A percentile compares a stretch with the other conserved stretches of the same genome.
These are phyloP conservation scores for Lophius americanus DNA, from an alignment of 2,797 vertebrate genomes.

Conservation along the genomic window DNA sequence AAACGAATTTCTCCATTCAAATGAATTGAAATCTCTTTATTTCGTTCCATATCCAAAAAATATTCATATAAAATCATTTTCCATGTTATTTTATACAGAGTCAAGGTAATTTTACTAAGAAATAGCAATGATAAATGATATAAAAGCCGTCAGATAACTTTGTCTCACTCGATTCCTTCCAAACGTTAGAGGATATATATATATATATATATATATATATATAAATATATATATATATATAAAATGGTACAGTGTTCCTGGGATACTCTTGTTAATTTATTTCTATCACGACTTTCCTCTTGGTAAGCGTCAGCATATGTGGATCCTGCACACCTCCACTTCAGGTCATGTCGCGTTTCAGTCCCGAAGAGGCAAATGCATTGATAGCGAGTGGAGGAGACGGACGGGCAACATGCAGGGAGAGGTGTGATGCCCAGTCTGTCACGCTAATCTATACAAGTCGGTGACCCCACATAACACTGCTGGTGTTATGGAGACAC, in stretches of 20 bases:
- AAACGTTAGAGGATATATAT: no score
- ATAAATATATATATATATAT: no score
- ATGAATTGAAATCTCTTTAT: no score
- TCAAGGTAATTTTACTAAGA: no score
- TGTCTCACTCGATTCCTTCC: no score
- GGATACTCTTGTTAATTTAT: slow-evolving; percentile 24
- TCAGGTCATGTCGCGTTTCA: slow-evolving; percentile 19
- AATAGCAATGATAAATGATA: no score
- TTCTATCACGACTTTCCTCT: slow-evolving; percentile 19
- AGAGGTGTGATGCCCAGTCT: slow-evolving; percentile 53
- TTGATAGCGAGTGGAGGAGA: slow-evolving; percentile 57
- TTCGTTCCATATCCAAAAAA: no score
- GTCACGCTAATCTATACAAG: slow-evolving; percentile 62
- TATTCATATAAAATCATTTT: no score
- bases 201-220: no score
- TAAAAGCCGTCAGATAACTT: no score
- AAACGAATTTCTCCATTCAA: no score
- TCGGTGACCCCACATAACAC: slow-evolving; percentile 58
- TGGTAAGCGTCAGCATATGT: slow-evolving; percentile 6
- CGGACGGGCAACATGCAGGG: slow-evolving; percentile 21
- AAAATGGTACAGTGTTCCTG: slow-evolving; percentile 5
- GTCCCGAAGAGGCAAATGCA: slow-evolving; percentile 19
- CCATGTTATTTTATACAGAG: no score
- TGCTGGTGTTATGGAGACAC: slow-evolving; percentile 24
- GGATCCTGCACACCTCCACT: slow-evolving; percentile 16